A percentile compares a stretch with the other conserved stretches of the same genome.
These are phyloP conservation scores for Hyaena hyaena DNA, from an alignment of 2,113 vertebrate species.

Conservation along the genomic window DNA sequence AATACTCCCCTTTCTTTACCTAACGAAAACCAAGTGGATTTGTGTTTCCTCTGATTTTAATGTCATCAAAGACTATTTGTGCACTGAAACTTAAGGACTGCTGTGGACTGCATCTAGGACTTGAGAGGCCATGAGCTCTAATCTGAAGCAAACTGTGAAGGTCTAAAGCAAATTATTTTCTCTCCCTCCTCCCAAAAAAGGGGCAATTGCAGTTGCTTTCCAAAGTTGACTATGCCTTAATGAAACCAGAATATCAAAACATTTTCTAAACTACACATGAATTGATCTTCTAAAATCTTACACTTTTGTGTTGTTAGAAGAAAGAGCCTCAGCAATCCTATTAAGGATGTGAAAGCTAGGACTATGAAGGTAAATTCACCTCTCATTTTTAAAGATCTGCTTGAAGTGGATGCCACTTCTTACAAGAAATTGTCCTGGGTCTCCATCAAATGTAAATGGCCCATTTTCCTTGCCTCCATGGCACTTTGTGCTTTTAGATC, in stretches of 20 bases:
- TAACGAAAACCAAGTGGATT: neutral
- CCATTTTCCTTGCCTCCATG: neutral
- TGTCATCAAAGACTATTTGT: neutral
- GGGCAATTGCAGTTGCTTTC: neutral
- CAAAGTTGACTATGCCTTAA: neutral
- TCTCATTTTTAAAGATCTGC: neutral
- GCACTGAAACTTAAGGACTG: slow-evolving; percentile 4
- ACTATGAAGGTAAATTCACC: neutral
- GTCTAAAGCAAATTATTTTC: slow-evolving; percentile 2
- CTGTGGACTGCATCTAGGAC: neutral
- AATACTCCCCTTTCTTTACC: neutral
- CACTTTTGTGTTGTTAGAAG: neutral
- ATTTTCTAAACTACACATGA: slow-evolving; percentile 21
- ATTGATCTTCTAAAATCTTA: neutral
- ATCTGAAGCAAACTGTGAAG: neutral
- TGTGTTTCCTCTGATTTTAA: slow-evolving; percentile 26
- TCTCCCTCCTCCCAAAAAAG: neutral
- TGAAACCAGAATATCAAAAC: neutral
- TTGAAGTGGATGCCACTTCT: slow-evolving; percentile 4
- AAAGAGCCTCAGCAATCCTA: neutral
- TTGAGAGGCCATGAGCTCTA: neutral
- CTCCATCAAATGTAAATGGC: neutral
- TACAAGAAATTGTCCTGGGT: neutral
- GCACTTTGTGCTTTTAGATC: neutral
- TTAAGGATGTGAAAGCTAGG: neutral